Conservation (phyloP, 2,888 invertebrate genomes). For the Patella pellucida region DNA sequence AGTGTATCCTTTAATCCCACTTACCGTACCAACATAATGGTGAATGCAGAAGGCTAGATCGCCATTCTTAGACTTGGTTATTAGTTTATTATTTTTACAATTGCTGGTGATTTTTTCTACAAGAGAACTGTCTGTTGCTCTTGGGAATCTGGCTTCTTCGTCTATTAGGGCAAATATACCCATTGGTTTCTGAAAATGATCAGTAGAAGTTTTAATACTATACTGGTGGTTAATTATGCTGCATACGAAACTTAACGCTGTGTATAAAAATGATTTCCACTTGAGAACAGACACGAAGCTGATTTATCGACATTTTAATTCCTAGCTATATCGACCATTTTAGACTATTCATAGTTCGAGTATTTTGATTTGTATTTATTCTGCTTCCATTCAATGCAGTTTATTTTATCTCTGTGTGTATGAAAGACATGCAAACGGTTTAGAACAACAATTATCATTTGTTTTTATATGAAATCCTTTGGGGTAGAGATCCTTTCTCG, state of each 20-base stretch:
- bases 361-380: too few species aligned
- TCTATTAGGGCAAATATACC: conserved; percentile 66
- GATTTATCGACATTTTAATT: too few species aligned
- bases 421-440: too few species aligned
- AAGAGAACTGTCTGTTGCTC: conserved; percentile 60
- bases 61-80: conserved; percentile 37
- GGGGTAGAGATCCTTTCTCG: neutral
- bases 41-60: conserved; percentile 40
- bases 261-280: neutral
- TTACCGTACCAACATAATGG: conserved; percentile 49
- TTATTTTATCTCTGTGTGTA: too few species aligned
- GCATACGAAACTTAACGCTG: too few species aligned
- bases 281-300: too few species aligned
- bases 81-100: conserved; percentile 29
- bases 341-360: too few species aligned
- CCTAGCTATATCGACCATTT: too few species aligned
- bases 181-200: conserved; percentile 52
- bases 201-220: neutral
- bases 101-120: conserved; percentile 61
- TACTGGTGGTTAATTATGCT: neutral
- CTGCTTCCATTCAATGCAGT: too few species aligned
- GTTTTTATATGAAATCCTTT: neutral
- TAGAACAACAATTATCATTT: neutral
- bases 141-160: conserved; percentile 66
- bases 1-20: neutral